Base-by-base conservation (phyloP, 2,797 vertebrate species). In the Spinibarbus caldwelli region DNA sequence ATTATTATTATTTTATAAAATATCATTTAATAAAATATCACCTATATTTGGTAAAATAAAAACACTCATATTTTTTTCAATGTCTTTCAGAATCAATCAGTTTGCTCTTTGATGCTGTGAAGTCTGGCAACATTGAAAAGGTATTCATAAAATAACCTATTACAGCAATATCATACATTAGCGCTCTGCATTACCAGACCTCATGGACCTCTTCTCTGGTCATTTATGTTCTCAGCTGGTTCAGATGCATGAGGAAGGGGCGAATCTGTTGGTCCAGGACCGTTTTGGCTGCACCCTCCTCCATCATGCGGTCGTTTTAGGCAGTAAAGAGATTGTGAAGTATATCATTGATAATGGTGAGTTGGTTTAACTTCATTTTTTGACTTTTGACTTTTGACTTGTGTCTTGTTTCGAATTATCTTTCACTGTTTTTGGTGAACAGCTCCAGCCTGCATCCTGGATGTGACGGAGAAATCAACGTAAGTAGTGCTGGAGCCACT, bases 371-470 rank as follows among this genome's bases (percentile, higher is more conserved):
- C 6, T 49, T 21, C 0, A 19, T 72, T 36, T 2, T 80, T 17
- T 36, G 3, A 41, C 21, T 41, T 19, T 64, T n/a, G 66, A 31
- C 5, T 23, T 11, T 47, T 21, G 76, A 31, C 5, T 41, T 10
- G 17, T 29, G 38, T 54, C 31, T 15, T 0, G 0, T 83, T 45
- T 78, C 81, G 21, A 21, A 91, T 59, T 80, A 19, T 84, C 38
- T 81, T n/a, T 80, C 0, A 6, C 38, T 80, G 85, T 31, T 72
- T 87, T 38, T 64, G 89, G 71, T 26, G 5, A 83, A 31, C 89
- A 99, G 97, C 96, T 68, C 96, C 97, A 4, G 86, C 93, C n/a
- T 94, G 96, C 92, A 96, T 98, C 91, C 93, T 99, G 45, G 97
- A 99, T 91, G 89, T 95, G 0, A 93, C 95, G 0, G 97, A 98